Evolutionary conservation across 2,797 vertebrate genomes (phyloP).

Genomic region (Gallinago nigripennis): DNA sequence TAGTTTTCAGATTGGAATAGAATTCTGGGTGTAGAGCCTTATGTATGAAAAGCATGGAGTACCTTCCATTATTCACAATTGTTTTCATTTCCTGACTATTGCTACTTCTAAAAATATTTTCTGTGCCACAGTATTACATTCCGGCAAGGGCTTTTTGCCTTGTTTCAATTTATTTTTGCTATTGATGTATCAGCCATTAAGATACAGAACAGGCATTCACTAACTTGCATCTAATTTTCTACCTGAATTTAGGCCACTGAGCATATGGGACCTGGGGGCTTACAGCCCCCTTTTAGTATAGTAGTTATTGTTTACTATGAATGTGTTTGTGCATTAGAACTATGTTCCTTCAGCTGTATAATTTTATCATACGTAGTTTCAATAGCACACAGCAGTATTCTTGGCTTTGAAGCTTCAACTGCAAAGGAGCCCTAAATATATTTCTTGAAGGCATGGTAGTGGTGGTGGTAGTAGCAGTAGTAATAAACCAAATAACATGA

Average conservation of each 20-base stretch:
- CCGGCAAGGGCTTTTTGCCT: not conserved
- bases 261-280: not conserved
- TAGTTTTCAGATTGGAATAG: not conserved
- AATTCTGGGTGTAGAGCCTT: not conserved
- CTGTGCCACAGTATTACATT: not conserved
- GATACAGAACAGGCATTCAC: not conserved
- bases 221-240: not conserved
- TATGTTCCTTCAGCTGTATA: not conserved
- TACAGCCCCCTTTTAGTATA: not conserved
- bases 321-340: not conserved
- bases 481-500: not conserved
- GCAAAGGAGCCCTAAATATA: not conserved
- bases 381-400: not conserved
- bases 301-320: not conserved
- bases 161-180: slow-evolving; percentile 21
- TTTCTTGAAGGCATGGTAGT: not conserved
- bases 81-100: not conserved
- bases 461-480: not conserved
- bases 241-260: slow-evolving; percentile 39
- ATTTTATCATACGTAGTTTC: not conserved
- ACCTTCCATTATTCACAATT: not conserved
- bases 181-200: not conserved
- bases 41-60: not conserved
- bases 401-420: not conserved
- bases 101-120: not conserved